Evolutionary conservation across 1,140 invertebrate genomes (phyloP).

Genomic region (Tetraneura akinire): DNA sequence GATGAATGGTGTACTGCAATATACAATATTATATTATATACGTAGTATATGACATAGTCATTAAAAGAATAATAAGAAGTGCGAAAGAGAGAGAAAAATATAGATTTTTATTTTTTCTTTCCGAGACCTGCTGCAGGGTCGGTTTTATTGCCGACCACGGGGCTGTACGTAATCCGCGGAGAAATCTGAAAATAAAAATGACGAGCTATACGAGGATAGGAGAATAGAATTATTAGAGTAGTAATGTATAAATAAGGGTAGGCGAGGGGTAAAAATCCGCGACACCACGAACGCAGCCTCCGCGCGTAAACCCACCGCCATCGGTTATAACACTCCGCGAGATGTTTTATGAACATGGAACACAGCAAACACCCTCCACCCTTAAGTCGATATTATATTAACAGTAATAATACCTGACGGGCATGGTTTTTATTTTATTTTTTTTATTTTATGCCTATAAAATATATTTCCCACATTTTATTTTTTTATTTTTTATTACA

Average conservation of each 20-base stretch:
- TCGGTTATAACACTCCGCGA: not conserved
- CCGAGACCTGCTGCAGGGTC: not conserved
- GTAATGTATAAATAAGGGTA: not conserved
- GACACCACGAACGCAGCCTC: not conserved
- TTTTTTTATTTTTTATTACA: too few relatives aligned
- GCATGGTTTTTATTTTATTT: too few relatives aligned
- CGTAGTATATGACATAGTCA: conserved; percentile 3
- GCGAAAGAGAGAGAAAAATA: not conserved
- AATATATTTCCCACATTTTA: too few relatives aligned
- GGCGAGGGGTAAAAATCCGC: not conserved
- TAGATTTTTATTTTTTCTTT: conserved; percentile 13
- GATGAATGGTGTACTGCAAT: conserved; percentile 7
- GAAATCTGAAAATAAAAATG: conserved; percentile 39
- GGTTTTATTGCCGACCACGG: conserved; percentile 11
- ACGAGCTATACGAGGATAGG: too few relatives aligned
- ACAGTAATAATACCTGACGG: too few relatives aligned
- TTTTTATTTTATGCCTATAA: too few relatives aligned
- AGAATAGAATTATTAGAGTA: not conserved
- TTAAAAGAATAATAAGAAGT: conserved; percentile 2
- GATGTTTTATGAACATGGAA: conserved; percentile 13
- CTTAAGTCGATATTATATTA: not conserved
- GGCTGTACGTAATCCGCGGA: not conserved
- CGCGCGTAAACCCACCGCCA: conserved; percentile 9
- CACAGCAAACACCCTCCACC: not conserved
- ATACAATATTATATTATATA: too few relatives aligned